Base-by-base conservation (phyloP, 2,113 vertebrate species). In the Pandion haliaetus region DNA sequence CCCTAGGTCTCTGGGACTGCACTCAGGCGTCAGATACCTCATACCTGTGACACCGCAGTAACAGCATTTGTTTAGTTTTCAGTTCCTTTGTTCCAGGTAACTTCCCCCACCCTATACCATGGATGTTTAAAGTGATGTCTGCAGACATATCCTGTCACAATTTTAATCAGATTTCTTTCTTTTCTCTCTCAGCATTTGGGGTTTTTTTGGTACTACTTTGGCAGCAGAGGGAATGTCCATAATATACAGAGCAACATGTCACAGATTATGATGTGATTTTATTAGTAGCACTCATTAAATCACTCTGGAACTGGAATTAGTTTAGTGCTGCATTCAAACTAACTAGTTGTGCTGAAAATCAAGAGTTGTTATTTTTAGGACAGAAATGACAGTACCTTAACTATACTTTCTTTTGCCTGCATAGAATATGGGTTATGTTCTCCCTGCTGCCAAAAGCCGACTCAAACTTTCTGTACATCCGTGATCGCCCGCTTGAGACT, bases 191-290 rank as follows among this genome's bases (percentile, higher is more conserved):
- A n/a, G 24, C 12, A 11, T 38, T 61, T 73, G 21, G 26, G n/a
- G 0, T 16, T 20, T 23, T 70, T 69, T 59, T 49, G 2, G 5
- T 65, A 18, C 58, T 58, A 40, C 12, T 86, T 50, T 73, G 61
- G 34, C 42, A 74, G 34, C 34, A 50, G 52, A 38, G 36, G 17
- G 23, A 17, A 52, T 29, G 49, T 26, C 73, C 25, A 2, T 57
- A 24, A 31, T 15, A 2, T 19, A 12, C 31, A 58, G 36, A 0
- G 0, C 38, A 67, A 19, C 5, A 3, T 9, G 12, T 50, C 67
- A 70, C 34, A 23, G 36, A 69, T 50, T 54, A 14, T 36, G 38
- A 12, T 26, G 40, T 5, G 15, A 70, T 69, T 63, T 63, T 77
- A 10, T 58, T 15, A 44, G 19, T 10, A 76, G 44, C 16, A 15